Percentiles rank a stretch among this genome's conserved stretches.
Conservation (phyloP, 1,140 invertebrate species). For the Caenorhabditis tropicalis region DNA sequence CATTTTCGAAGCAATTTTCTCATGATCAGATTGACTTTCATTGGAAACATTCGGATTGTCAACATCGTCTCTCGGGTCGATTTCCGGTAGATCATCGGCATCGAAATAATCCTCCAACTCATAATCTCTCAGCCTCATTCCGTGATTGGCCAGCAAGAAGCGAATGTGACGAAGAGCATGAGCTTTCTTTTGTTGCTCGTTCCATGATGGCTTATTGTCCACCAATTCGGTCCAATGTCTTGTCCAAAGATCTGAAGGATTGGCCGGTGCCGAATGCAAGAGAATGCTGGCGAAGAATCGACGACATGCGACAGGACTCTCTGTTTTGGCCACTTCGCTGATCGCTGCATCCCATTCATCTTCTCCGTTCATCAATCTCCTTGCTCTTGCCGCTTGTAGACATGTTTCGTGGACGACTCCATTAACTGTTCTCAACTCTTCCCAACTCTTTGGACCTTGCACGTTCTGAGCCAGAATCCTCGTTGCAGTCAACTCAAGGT, state of each 20-base stretch:
- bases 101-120: neutral
- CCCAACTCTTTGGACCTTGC: no score
- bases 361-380: neutral
- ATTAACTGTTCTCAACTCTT: neutral
- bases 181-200: neutral
- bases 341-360: neutral
- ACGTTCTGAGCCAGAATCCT: no score
- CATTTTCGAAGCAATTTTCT: neutral
- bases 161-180: slow-evolving; percentile 44
- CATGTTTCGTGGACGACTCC: neutral
- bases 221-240: neutral
- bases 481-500: no score
- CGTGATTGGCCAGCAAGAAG: neutral
- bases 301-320: neutral
- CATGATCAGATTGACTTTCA: neutral
- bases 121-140: neutral
- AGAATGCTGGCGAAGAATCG: no score
- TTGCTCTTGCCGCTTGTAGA: neutral
- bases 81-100: neutral
- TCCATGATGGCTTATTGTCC: neutral
- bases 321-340: neutral
- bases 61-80: neutral
- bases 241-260: neutral
- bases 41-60: neutral
- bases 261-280: neutral